A percentile compares a stretch with the other conserved stretches of the same genome.
Evolutionary conservation across 1,140 invertebrate species (phyloP).

Genomic region (Platyura marginata): DNA sequence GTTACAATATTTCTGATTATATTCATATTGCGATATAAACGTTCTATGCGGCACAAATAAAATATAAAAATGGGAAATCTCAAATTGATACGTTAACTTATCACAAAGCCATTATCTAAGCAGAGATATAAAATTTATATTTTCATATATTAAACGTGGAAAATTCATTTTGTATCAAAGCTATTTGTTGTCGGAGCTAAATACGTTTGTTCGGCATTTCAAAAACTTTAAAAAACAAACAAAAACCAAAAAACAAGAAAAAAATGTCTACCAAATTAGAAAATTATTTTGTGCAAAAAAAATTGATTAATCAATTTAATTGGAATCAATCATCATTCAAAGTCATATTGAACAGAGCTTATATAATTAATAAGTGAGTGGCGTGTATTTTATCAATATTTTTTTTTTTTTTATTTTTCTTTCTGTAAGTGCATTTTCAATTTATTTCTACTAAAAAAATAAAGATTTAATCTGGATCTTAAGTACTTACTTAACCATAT

Average conservation of each 20-base stretch:
- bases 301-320: no score
- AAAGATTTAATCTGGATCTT: no score
- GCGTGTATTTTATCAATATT: no score
- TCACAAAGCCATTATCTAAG: slow-evolving; percentile 25
- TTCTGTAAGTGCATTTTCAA: no score
- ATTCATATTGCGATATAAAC: no score
- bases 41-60: no score
- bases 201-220: neutral
- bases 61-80: no score
- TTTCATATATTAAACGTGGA: slow-evolving; percentile 9
- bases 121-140: slow-evolving; percentile 23
- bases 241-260: neutral
- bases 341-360: neutral
- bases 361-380: no score
- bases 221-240: slow-evolving; percentile 14
- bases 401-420: no score
- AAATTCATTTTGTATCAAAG: neutral
- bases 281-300: neutral
- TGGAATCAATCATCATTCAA: neutral
- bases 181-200: neutral
- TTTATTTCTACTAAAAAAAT: no score
- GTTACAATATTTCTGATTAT: no score
- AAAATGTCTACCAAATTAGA: neutral
- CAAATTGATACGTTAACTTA: slow-evolving; percentile 27
- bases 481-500: no score